Evolutionary conservation across 2,113 vertebrate genomes (phyloP), one percentile per base, ranked within the genome.

Genomic region (Hepsetus odoe): DNA sequence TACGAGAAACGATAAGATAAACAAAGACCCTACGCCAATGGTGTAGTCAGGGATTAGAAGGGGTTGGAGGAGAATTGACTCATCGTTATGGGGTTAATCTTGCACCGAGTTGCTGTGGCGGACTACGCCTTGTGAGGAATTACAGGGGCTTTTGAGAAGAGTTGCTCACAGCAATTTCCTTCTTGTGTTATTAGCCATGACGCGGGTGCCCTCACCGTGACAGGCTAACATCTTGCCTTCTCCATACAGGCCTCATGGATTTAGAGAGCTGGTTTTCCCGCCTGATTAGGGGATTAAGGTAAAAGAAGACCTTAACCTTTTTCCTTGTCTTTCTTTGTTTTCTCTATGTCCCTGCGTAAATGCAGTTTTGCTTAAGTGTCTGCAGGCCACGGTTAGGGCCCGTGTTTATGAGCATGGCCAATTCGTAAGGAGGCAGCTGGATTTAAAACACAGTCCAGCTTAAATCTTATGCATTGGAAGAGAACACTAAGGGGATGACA

Each of bases 171-270:
- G 62, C 69, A 67, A 64, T 55, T 28, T 62, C 58, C 72, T 6
- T 32, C 2, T 58, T 33, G n/a, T 12, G 26, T 79, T 66, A 84
- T 73, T 81, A 81, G 44, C 69, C 46, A 61, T 56, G 65, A 76
- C 56, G 51, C 61, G 70, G 51, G 6, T 2, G 9, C 10, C 35
- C 70, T 74, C 74, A 74, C 55, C 9, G 12, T 61, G 72, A 67
- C 62, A 35, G 28, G 20, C 40, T 32, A 40, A n/a, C 28, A 16
- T 53, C 76, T 30, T 6, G 22, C 56, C 13, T 44, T 26, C 44
- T 35, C 38, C 26, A n/a, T 59, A 71, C 55, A 65, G 49, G 28
- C 9, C 38, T 22, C 26, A 14, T 7, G 32, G 20, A 24, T 40
- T n/a, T 64, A 62, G 38, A 46, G 44, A 20, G 18, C 28, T 9